Conservation (phyloP, 2,888 invertebrate species). For the Lasius platythorax region DNA sequence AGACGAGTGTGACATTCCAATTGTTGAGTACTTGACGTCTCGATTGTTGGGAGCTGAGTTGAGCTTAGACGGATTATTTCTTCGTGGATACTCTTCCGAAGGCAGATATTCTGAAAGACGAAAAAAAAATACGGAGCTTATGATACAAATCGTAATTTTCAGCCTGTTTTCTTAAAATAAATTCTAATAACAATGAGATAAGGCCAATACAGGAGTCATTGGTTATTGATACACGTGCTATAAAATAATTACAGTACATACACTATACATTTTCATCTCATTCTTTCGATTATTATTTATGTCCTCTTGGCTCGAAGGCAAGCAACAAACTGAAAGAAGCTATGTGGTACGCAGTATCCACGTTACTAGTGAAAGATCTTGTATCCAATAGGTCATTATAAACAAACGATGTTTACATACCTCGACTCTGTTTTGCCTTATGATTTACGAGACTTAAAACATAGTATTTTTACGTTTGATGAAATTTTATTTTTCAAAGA, state of each 20-base stretch:
- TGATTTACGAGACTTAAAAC: not conserved
- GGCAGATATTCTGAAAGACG: not conserved
- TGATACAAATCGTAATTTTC: not conserved
- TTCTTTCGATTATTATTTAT: not conserved
- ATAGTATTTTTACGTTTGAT: not conserved
- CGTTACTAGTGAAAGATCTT: not conserved
- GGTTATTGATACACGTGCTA: not conserved
- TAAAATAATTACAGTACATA: not conserved
- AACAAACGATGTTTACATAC: not conserved
- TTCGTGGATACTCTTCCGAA: not conserved
- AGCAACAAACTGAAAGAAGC: not conserved
- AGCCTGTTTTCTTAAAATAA: not conserved
- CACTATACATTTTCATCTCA: not conserved
- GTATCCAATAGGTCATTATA: not conserved
- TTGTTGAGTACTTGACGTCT: slow-evolving; percentile 6
- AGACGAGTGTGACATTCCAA: slow-evolving; percentile 41
- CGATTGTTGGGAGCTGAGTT: not conserved
- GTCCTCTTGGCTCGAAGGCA: not conserved
- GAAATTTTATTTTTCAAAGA: not conserved
- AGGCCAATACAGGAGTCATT: not conserved
- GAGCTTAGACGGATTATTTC: not conserved
- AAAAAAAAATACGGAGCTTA: not conserved
- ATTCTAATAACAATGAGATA: not conserved
- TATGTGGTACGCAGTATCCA: not conserved
- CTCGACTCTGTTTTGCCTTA: not conserved